These are phyloP conservation scores for Pelobates cultripes DNA, from an alignment of 2,797 vertebrate species.

Conservation along the genomic window DNA sequence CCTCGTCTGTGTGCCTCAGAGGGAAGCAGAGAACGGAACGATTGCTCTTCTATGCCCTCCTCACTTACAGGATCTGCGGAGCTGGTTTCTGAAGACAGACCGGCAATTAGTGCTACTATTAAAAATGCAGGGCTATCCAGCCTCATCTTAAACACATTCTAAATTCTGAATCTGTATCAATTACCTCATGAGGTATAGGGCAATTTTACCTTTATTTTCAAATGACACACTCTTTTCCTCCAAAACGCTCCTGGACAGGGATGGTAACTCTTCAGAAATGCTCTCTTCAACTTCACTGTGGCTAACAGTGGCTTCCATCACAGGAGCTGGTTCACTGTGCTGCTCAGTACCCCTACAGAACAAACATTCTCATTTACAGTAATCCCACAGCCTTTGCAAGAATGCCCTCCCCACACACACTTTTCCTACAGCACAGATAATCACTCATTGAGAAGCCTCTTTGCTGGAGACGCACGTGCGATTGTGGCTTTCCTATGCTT, in stretches of 20 bases:
- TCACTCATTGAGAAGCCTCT: too few species aligned
- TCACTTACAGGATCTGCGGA: conserved; percentile 77
- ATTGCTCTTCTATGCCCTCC: conserved; percentile 93
- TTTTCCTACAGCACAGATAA: too few species aligned
- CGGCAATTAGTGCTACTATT: background rate
- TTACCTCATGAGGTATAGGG: background rate
- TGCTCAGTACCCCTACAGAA: conserved; percentile 73
- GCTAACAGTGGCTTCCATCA: conserved; percentile 58
- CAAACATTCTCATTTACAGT: background rate
- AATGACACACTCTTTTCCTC: conserved; percentile 62
- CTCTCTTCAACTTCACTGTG: conserved; percentile 54
- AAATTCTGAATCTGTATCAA: background rate
- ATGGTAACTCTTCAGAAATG: conserved; percentile 84
- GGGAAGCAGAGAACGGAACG: conserved; percentile 91
- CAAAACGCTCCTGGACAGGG: conserved; percentile 70
- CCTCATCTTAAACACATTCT: background rate
- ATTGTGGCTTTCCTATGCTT: too few species aligned
- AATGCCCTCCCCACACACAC: too few species aligned
- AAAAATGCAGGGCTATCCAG: background rate
- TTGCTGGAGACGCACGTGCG: too few species aligned
- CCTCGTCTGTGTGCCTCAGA: conserved; percentile 93
- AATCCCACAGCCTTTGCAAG: too few species aligned
- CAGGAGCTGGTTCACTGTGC: conserved; percentile 70
- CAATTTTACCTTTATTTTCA: conserved; percentile 80
- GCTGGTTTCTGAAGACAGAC: conserved; percentile 5